Base-by-base conservation (phyloP, 2,797 vertebrate genomes). In the Amblyopsis hoosieri region DNA sequence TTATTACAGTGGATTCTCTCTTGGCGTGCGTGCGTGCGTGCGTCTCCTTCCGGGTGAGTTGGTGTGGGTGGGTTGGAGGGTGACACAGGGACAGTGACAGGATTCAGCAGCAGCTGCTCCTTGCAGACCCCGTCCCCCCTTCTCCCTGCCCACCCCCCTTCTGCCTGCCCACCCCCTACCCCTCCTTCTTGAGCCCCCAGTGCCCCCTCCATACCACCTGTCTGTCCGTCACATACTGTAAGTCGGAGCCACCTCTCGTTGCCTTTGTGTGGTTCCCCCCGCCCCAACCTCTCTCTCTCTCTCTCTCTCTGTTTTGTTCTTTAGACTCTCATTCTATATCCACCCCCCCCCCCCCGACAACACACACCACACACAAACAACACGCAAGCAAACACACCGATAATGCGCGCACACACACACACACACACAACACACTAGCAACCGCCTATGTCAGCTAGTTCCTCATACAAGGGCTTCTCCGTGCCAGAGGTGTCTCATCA, bases 41-140 rank as follows among this genome's bases (percentile, higher is more conserved):
- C 76, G 72, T 79, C 23, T 23, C 23, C 23, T 23, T 23, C 23
- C 23, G 19, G 19, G 19, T 23, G 19, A 23, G 19, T 23, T 23
- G 19, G 68, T 67, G 60, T 80, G 63, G 72, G 71, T 76, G 67
- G 62, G 66, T 52, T 60, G 71, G 80, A 81, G 78, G 75, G 84
- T 81, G 84, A 82, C 76, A 73, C 80, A 76, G 71, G 83, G 86
- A 87, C 83, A 89, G 81, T 89, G 87, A 90, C 86, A 86, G 79
- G 87, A 86, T 87, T 85, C 78, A 71, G 74, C 80, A 84, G 86
- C 91, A 91, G 91, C 92, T 92, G 92, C 90, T 89, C 80, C 85
- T 81, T 72, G 74, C 65, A 71, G 37, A 71, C 58, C 70, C 60
- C 2, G 73, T 61, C n/a, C 48, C 15, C 51, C 52, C 53, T 37